Base-by-base conservation (phyloP, 2,113 vertebrate species). In the Arenaria interpres region DNA sequence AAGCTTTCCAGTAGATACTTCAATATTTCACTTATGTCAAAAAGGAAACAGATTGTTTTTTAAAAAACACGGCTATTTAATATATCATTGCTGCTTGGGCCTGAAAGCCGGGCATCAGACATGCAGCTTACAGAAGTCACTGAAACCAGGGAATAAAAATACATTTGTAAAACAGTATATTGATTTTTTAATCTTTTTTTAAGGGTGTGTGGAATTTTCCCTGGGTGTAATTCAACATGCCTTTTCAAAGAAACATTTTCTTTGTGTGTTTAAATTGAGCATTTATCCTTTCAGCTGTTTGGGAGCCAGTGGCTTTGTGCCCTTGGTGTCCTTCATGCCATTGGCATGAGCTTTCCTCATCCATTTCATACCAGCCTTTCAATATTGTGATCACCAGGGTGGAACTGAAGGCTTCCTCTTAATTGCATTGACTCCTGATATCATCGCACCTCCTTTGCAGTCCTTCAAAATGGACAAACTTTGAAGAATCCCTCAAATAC, bases 61-160 rank as follows among this genome's bases (percentile, higher is more conserved):
- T 45, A 37, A 73, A 94, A 90, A 92, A 56, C 32, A 86, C 14
- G 63, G 51, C 66, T 84, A 69, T 91, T 84, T 50, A 91, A 60
- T 59, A 28, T 37, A 68, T 78, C 66, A 33, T 30, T 89, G 53
- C 67, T 81, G 56, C 37, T 43, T 67, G 13, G 60, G 78, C 56
- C 54, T 82, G 32, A 25, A 93, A 57, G 74, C 32, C 6, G 18
- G 63, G 59, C 43, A 76, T 64, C 28, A 91, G 48, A 91, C 54
- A 88, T 0, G 1, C 32, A 41, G 51, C 33, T 92, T 85, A 87
- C 20, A 82, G 50, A 94, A 91, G 77, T 71, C 75, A 53, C 75
- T 93, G 88, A 96, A 96, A 85, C 33, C 59, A 81, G 37, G 33
- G 51, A 83, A 92, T 74, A 89, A 94, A 90, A 94, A 92, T n/a